A percentile compares a stretch with the other conserved stretches of the same genome.
phyloP scores from a whole-genome alignment of 2,888 invertebrate genomes.

The Pardosa pseudoannulata region DNA sequence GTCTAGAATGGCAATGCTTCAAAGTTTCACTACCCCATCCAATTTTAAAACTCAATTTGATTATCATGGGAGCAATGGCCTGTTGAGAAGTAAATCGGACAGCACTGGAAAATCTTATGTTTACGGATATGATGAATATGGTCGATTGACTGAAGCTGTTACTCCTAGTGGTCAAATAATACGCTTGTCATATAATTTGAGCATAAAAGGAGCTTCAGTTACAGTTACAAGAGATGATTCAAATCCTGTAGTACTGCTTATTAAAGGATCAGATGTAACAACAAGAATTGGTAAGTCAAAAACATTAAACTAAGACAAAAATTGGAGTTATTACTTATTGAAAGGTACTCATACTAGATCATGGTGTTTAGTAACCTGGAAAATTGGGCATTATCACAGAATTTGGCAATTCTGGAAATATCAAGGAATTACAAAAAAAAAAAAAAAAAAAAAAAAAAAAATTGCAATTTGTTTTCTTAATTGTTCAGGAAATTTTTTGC shows the following conservation, averaged over 20 bases:
- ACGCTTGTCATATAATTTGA: conserved; percentile 73
- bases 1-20: conserved; percentile 78
- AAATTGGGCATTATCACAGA: too few species aligned
- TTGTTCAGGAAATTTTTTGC: too few species aligned
- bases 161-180: conserved; percentile 90
- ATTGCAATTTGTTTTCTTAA: too few species aligned
- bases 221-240: conserved; percentile 77
- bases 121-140: conserved; percentile 93
- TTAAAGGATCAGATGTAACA: conserved; percentile 73
- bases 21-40: conserved; percentile 77
- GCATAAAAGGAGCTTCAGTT: conserved; percentile 77
- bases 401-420: too few species aligned
- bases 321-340: too few species aligned
- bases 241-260: conserved; percentile 74
- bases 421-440: too few species aligned
- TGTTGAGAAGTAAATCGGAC: conserved; percentile 77
- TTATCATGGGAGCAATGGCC: conserved; percentile 78
- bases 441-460: too few species aligned
- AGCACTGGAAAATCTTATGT: conserved; percentile 82
- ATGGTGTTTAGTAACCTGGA: not conserved
- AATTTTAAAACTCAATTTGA: conserved; percentile 77
- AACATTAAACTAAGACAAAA: too few species aligned
- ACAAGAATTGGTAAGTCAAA: conserved; percentile 63
- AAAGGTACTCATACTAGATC: too few species aligned
- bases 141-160: conserved; percentile 89